Evolutionary conservation across 2,797 vertebrate genomes (phyloP).

Genomic region (Fringilla coelebs): DNA sequence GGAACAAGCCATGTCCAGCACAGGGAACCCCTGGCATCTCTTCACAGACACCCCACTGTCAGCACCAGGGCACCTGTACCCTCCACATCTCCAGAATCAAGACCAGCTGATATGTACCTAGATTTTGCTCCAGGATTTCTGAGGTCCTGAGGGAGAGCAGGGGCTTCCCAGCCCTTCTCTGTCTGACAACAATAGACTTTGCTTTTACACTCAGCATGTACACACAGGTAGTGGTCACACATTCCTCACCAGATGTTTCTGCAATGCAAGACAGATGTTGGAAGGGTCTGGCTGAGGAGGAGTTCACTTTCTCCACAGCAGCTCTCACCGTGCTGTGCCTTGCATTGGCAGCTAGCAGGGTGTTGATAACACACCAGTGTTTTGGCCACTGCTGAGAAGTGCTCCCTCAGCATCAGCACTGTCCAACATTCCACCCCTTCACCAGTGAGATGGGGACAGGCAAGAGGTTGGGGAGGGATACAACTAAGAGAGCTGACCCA

Average conservation of each 20-base stretch:
- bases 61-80: rapidly evolving
- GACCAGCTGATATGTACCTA: background rate
- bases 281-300: background rate
- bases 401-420: background rate
- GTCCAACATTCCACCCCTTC: background rate
- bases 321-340: background rate
- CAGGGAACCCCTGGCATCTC: background rate
- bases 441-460: background rate
- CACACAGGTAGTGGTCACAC: background rate
- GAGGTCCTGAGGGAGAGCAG: background rate
- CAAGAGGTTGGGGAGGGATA: background rate
- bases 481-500: background rate
- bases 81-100: background rate
- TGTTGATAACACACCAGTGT: background rate
- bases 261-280: background rate
- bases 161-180: background rate
- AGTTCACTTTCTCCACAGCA: background rate
- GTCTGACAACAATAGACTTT: background rate
- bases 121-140: background rate
- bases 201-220: background rate
- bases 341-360: background rate
- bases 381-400: background rate
- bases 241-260: background rate
- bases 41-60: background rate
- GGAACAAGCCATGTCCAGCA: background rate